Evolutionary conservation across 2,113 vertebrate species (phyloP).

Genomic region (Petaurus breviceps): DNA sequence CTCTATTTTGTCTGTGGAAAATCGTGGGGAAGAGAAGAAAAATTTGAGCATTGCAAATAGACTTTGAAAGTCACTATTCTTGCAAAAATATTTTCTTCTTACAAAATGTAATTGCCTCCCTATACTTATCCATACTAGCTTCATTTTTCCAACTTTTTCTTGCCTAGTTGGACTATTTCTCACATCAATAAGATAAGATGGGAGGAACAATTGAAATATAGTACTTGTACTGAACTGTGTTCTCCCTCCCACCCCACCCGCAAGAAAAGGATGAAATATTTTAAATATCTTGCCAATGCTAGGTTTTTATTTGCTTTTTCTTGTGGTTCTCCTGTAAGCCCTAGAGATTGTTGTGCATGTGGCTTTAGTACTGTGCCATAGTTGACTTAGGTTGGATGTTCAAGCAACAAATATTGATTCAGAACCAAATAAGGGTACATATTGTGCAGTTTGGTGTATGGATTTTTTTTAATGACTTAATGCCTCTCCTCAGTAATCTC

Average conservation of each 20-base stretch:
- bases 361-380: not conserved
- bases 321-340: not conserved
- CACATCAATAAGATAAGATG: not conserved
- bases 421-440: not conserved
- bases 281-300: not conserved
- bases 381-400: not conserved
- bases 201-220: not conserved
- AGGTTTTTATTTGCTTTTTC: not conserved
- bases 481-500: not conserved
- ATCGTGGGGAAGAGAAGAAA: not conserved
- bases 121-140: not conserved
- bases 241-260: too few relatives aligned
- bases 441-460: not conserved
- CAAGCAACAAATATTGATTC: not conserved
- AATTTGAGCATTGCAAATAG: not conserved
- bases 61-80: not conserved
- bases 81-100: constrained; percentile 9
- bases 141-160: not conserved
- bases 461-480: not conserved
- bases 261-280: not conserved
- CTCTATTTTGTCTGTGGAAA: constrained; percentile 3
- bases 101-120: not conserved
- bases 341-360: not conserved
- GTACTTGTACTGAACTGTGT: not conserved
- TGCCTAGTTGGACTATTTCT: not conserved